Conservation (phyloP, 2,113 vertebrate genomes). For the Engraulis encrasicolus region DNA sequence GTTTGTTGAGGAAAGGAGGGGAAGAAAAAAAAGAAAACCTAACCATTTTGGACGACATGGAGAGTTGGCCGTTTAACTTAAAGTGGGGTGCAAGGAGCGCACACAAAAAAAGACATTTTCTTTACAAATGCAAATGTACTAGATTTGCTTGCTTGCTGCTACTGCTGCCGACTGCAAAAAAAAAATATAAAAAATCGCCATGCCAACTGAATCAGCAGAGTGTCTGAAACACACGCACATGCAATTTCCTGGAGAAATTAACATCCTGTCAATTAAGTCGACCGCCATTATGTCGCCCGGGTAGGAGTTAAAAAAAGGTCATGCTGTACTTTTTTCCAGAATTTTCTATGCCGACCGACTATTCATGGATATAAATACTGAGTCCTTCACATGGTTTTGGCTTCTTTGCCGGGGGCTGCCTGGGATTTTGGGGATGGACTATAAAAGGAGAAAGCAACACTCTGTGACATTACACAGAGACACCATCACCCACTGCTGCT, state of each 20-base stretch:
- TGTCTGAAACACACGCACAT: not conserved
- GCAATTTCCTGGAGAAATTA: conserved; percentile 8
- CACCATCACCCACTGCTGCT: not conserved
- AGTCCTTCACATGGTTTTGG: conserved; percentile 2
- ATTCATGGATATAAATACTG: conserved; percentile 5
- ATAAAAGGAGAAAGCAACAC: conserved; percentile 15
- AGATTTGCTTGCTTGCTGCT: too few species aligned
- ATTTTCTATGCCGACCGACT: conserved; percentile 8
- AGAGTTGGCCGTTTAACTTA: conserved; percentile 12
- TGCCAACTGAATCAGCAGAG: conserved; percentile 33
- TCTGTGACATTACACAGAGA: conserved; percentile 12
- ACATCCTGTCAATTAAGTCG: not conserved
- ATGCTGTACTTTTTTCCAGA: not conserved
- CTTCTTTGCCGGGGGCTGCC: not conserved
- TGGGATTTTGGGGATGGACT: conserved; percentile 5
- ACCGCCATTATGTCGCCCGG: conserved; percentile 13
- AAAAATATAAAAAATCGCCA: too few species aligned
- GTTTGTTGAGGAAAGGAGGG: not conserved
- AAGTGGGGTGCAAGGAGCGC: not conserved
- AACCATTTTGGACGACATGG: not conserved
- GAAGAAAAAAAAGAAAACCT: not conserved
- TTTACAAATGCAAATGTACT: conserved; percentile 1
- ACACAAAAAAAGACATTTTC: not conserved
- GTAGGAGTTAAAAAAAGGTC: conserved; percentile 35
- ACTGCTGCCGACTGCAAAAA: conserved; percentile 1